Base-by-base conservation (phyloP, 2,888 invertebrate species). In the Leptarthrus brevirostris region DNA sequence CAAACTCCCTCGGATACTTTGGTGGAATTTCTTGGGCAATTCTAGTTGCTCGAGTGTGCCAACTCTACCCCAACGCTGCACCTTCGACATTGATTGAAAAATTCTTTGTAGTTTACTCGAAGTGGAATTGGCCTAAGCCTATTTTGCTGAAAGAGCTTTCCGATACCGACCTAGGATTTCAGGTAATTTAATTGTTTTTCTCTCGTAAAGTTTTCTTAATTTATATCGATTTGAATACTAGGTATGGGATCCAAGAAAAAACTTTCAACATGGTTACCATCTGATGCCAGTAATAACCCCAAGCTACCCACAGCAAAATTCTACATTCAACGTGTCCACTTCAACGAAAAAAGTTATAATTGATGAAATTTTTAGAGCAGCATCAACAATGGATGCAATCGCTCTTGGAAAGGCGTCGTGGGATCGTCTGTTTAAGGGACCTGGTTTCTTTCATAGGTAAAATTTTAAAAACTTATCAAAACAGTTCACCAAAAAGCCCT, bases 11-110 rank as follows among this genome's bases (percentile, higher is more conserved):
- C 79, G 99, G 99, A 53, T 99, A 97, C 85, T 90, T 99, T 66
- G 98, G 98, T 66, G 99, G 99, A 76, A 98, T 99, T 6, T 97
- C 98, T 0, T 99, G 99, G 99, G 99, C 99, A 1, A 99, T 99
- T 96, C 86, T 99, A 72, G 98, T 98, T 0, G 99, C 99, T 0
- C 89, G 98, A 77, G 97, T 97, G 0, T 99, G 98, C 84, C 99
- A 99, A 84, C 87, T 99, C 36, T 99, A 99, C 87, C 99, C 99
- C 2, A 97, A 97, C 86, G 98, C 98, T 1, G 90, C 93, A 30
- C 94, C 98, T 0, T 93, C 98, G 1, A 97, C 96, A 0, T 86
- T 99, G 78, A 93, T 99, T 70, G 95, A 98, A 86, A 98, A 98
- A 86, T 98, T 99, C 88, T 99, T 99, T 87, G 89, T 98, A 72